A percentile compares a stretch with the other conserved stretches of the same genome.
phyloP scores from a whole-genome alignment of 2,888 invertebrate genomes.

The Heliconius ismenius region DNA sequence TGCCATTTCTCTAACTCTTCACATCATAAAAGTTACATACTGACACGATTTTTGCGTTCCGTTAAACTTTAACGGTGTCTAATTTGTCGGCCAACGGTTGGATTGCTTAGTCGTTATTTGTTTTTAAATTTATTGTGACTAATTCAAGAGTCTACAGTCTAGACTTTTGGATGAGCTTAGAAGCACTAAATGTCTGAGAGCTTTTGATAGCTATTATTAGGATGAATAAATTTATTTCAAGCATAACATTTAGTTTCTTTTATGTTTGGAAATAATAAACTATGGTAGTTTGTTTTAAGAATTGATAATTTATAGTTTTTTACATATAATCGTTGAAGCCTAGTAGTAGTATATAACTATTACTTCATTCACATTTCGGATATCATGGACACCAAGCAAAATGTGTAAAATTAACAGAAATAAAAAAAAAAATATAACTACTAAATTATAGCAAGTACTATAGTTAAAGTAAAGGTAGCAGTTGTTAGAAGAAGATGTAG shows the following conservation, averaged over 20 bases:
- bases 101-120: conserved; percentile 23
- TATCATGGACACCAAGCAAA: too few species aligned
- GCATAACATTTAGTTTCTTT: background rate
- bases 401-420: too few species aligned
- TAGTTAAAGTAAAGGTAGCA: too few species aligned
- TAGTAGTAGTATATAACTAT: too few species aligned
- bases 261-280: background rate
- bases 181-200: conserved; percentile 9
- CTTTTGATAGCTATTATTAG: background rate
- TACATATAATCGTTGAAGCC: too few species aligned
- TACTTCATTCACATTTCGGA: background rate
- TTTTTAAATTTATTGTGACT: conserved; percentile 23
- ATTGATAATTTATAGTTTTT: background rate
- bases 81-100: conserved; percentile 35
- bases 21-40: conserved; percentile 42
- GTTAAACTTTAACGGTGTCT: conserved; percentile 49
- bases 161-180: conserved; percentile 2
- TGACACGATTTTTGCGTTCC: conserved; percentile 45
- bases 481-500: too few species aligned
- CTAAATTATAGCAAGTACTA: too few species aligned
- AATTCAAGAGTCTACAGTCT: background rate
- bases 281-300: background rate
- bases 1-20: conserved; percentile 45
- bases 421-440: too few species aligned
- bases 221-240: background rate